Evolutionary conservation across 2,113 vertebrate genomes (phyloP).

Genomic region (Ailuropoda melanoleuca): DNA sequence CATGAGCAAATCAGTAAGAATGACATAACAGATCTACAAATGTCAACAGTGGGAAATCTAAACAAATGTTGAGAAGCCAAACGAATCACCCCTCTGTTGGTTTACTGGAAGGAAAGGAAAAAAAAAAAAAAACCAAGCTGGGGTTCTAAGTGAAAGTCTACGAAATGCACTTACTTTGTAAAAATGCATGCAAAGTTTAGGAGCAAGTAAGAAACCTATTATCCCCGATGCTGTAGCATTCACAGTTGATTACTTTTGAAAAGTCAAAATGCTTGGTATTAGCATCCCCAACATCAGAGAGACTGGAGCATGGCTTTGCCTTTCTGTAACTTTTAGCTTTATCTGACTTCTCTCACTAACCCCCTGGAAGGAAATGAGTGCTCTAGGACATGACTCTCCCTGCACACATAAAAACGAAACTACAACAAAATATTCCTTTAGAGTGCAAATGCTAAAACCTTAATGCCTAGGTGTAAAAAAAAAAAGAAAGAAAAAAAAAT

Average conservation of each 20-base stretch:
- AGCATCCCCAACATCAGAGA: neutral
- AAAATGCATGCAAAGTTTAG: constrained; percentile 9
- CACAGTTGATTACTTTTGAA: constrained; percentile 10
- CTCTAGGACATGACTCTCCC: constrained; percentile 35
- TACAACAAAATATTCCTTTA: constrained; percentile 46
- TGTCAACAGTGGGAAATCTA: neutral
- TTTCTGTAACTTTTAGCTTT: constrained; percentile 32
- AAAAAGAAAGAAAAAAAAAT: constrained; percentile 49
- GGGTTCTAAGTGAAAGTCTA: neutral
- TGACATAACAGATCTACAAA: neutral
- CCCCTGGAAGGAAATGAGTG: constrained; percentile 49
- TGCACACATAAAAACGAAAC: constrained; percentile 54
- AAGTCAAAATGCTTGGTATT: neutral
- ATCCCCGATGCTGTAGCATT: neutral
- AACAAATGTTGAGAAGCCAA: constrained; percentile 44
- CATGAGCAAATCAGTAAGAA: neutral
- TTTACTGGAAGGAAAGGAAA: neutral
- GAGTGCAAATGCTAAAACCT: constrained; percentile 66
- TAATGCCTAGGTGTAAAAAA: constrained; percentile 44
- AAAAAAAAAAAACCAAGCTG: neutral
- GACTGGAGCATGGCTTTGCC: neutral
- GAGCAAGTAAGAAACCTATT: neutral
- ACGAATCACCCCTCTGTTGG: constrained; percentile 48
- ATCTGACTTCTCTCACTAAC: constrained; percentile 34
- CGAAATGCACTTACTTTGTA: neutral